A percentile compares a stretch with the other conserved stretches of the same genome.
These are phyloP conservation scores for Agrotis puta DNA, from an alignment of 2,888 invertebrate genomes.

Conservation along the genomic window DNA sequence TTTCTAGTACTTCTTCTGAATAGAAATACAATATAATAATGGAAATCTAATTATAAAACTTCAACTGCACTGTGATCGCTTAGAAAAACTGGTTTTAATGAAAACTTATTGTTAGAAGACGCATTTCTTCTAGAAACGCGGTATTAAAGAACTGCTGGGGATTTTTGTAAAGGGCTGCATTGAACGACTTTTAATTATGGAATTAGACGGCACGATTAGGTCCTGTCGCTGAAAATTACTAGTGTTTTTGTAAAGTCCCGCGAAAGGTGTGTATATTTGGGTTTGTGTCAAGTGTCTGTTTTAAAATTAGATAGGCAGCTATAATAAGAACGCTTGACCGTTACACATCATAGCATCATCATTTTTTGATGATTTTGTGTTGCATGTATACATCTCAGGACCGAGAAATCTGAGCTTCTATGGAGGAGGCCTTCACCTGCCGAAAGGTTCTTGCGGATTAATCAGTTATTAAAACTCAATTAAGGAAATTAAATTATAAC, in stretches of 20 bases:
- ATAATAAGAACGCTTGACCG: too few species aligned
- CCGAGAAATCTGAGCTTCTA: too few species aligned
- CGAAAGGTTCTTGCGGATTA: too few species aligned
- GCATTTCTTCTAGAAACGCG: slow-evolving; percentile 12
- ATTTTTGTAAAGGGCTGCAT: background rate
- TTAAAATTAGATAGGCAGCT: too few species aligned
- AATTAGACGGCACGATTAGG: background rate
- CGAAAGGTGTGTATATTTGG: background rate
- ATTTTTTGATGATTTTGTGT: too few species aligned
- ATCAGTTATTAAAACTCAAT: too few species aligned
- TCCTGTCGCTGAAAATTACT: background rate
- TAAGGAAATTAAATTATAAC: too few species aligned
- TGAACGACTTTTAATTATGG: background rate
- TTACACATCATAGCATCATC: too few species aligned
- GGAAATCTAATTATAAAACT: slow-evolving; percentile 51
- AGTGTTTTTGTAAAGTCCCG: background rate
- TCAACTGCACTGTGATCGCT: slow-evolving; percentile 51
- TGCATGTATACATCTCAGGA: too few species aligned
- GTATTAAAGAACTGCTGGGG: background rate
- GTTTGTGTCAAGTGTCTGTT: too few species aligned
- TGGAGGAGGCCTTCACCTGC: too few species aligned
- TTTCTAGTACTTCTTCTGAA: slow-evolving; percentile 7
- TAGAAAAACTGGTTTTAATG: slow-evolving; percentile 37
- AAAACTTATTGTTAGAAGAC: slow-evolving; percentile 34
- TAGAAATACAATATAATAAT: slow-evolving; percentile 32